Conservation (phyloP, 2,113 vertebrate species). For the Lagopus muta region DNA sequence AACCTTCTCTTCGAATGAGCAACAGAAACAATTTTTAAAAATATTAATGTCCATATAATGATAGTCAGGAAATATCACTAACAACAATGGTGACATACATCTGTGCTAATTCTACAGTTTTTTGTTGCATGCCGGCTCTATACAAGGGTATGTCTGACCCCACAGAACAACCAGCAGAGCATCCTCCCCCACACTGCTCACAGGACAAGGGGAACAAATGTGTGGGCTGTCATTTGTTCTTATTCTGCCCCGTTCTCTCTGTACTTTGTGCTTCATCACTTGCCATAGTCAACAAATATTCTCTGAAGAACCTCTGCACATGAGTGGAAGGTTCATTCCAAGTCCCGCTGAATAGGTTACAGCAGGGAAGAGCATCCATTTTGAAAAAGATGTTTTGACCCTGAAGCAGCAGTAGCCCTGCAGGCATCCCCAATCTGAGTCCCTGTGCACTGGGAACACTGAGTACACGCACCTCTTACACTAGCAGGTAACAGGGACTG, state of each 20-base stretch:
- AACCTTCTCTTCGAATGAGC: background rate
- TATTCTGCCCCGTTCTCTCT: background rate
- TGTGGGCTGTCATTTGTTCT: background rate
- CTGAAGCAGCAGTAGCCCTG: background rate
- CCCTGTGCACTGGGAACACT: background rate
- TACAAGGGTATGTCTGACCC: background rate
- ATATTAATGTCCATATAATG: background rate
- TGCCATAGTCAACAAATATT: background rate
- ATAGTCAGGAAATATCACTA: background rate
- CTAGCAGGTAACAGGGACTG: background rate
- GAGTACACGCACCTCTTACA: background rate
- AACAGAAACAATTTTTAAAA: background rate
- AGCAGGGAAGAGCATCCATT: background rate
- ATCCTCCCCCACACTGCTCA: background rate
- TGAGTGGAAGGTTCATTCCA: background rate
- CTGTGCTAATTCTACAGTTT: background rate
- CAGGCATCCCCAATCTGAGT: background rate
- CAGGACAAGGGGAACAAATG: rapidly evolving
- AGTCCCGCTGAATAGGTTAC: background rate
- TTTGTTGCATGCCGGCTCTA: background rate
- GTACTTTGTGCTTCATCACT: background rate
- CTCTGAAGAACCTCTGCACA: background rate
- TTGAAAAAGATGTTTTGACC: background rate
- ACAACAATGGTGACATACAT: rapidly evolving
- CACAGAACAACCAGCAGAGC: rapidly evolving